Percentiles rank a stretch among this genome's conserved stretches.
Conservation (phyloP, 2,797 vertebrate genomes). For the Gephyroberyx darwinii region DNA sequence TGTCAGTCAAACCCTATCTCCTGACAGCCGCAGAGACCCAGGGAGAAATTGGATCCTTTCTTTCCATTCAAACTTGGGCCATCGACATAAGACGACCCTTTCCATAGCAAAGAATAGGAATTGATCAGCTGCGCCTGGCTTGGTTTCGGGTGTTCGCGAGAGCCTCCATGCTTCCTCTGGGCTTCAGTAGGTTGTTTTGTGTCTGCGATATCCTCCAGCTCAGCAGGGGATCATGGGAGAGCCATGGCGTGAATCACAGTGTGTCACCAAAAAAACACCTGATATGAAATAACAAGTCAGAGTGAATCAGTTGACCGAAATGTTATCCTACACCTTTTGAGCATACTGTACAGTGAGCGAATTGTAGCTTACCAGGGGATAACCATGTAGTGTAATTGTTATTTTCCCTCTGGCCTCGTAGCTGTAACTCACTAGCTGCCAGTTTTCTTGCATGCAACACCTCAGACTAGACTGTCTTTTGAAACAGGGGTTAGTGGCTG, state of each 20-base stretch:
- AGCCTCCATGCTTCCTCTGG: conserved; percentile 50
- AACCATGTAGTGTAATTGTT: neutral
- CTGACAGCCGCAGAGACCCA: conserved; percentile 74
- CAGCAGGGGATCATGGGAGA: conserved; percentile 39
- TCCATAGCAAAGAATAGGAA: conserved; percentile 64
- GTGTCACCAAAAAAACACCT: conserved; percentile 32
- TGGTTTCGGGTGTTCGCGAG: conserved; percentile 68
- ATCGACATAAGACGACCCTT: conserved; percentile 73
- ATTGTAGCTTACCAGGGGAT: neutral
- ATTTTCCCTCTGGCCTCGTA: neutral
- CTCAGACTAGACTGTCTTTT: no score
- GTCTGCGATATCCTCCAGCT: conserved; percentile 56
- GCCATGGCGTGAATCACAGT: conserved; percentile 50
- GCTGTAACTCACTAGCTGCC: no score
- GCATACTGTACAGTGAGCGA: conserved; percentile 13
- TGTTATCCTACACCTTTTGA: neutral
- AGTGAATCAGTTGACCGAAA: conserved; percentile 3
- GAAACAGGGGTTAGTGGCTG: no score
- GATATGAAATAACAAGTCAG: conserved; percentile 30
- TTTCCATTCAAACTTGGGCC: conserved; percentile 70
- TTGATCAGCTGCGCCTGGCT: conserved; percentile 71
- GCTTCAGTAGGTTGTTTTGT: conserved; percentile 56
- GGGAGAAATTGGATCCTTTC: conserved; percentile 78
- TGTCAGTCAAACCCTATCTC: conserved; percentile 82
- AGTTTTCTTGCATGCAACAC: no score